Evolutionary conservation across 53 echinoderm and acorn worm species (phyloP), one percentile per base, ranked within the genome.

Genomic region (Glandiceps talaboti): DNA sequence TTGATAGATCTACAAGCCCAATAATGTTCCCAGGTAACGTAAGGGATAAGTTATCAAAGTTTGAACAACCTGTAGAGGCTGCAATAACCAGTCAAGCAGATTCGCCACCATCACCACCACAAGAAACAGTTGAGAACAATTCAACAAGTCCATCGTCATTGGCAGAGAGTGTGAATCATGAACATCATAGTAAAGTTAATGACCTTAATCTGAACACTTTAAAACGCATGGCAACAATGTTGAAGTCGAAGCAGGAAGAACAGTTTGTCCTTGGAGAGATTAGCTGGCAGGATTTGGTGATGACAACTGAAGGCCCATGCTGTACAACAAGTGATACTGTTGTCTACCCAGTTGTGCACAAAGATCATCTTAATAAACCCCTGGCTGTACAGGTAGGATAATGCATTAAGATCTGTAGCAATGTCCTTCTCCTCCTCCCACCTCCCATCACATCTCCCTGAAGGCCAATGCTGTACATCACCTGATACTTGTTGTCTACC

Each of bases 301-400:
- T 74, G 33, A 73, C 77, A 6, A 28, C 28, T 1, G 31, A 82
- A n/a, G 85, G 88, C 26, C 85, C 91, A 30, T 76, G 80, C 30
- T 91, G 82, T 73, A 74, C 80, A 14, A 77, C 85, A 28, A 74
- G 85, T 27, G 88, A 85, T n/a, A 87, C 85, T 25, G 85, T 82
- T 26, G 85, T 91, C 88, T 88, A 33, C 73, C 32, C 30, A 45
- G 29, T 88, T 73, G 80, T 74, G 33, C 75, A 76, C 30, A 73
- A 79, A 0, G 78, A 32, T 28, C 30, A 77, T 28, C 80, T 76
- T 27, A 73, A 79, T 29, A 25, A 79, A 33, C 74, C 77, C 29
- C 30, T 75, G 73, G 30, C 76, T 0, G 76, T 91, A 28, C 82
- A 87, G 91, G 91, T 91, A 76, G 85, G 91, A n/a, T n/a, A n/a